Evolutionary conservation across 2,797 vertebrate species (phyloP).

Genomic region (Lophotriccus pileatus): DNA sequence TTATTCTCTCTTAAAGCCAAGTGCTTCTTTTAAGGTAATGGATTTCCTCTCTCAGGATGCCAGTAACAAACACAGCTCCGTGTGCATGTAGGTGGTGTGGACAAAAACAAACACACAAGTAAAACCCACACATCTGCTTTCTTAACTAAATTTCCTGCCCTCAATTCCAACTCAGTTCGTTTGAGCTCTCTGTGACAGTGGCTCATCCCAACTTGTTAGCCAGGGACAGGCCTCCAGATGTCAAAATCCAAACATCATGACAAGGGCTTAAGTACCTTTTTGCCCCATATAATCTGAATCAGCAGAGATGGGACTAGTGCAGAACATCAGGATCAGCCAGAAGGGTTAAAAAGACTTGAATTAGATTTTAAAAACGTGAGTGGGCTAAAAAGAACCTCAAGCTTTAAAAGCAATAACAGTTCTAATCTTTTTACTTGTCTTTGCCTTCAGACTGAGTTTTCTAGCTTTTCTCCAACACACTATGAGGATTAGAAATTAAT

Average conservation of each 20-base stretch:
- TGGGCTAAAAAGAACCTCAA: background rate
- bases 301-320: background rate
- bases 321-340: background rate
- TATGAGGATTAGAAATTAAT: background rate
- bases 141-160: background rate
- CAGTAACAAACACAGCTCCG: constrained; percentile 2
- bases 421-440: background rate
- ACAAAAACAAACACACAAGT: background rate
- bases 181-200: background rate
- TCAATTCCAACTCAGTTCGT: background rate
- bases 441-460: background rate
- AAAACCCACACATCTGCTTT: background rate
- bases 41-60: background rate
- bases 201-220: background rate
- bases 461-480: background rate
- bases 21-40: constrained; percentile 37
- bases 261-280: background rate
- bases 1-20: constrained; percentile 36
- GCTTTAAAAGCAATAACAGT: background rate
- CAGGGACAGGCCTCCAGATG: background rate
- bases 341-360: background rate
- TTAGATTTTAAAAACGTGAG: background rate
- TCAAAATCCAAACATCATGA: background rate
- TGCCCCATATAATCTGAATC: background rate
- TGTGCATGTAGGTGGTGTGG: background rate